These are phyloP conservation scores for Poecile atricapillus DNA, from an alignment of 2,113 vertebrate genomes.

Conservation along the genomic window DNA sequence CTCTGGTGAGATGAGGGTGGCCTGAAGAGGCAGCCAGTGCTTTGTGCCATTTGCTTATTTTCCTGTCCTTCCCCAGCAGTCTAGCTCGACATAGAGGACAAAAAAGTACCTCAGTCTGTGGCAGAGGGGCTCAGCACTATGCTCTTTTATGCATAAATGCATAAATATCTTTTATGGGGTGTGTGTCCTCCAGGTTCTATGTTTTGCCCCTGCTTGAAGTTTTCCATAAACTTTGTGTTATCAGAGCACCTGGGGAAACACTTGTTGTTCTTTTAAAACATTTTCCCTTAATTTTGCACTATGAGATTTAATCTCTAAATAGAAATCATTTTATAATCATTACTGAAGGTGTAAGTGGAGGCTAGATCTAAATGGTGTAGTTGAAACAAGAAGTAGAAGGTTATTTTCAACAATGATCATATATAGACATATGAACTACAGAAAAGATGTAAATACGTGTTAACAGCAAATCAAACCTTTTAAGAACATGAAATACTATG, in stretches of 20 bases:
- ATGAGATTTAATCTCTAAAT: neutral
- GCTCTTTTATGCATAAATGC: no score
- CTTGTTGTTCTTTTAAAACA: neutral
- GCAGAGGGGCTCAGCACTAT: neutral
- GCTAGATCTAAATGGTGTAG: neutral
- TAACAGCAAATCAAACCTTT: neutral
- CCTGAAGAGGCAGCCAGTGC: neutral
- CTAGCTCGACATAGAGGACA: accelerated
- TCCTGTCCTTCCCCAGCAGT: neutral
- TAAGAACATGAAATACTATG: neutral
- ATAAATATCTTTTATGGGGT: neutral
- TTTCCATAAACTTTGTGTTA: accelerated
- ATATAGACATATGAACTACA: neutral
- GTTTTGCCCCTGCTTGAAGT: neutral
- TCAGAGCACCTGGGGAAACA: neutral
- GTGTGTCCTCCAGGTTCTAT: neutral
- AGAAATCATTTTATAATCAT: neutral
- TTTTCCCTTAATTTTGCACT: neutral
- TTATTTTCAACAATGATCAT: neutral
- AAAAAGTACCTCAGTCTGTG: neutral
- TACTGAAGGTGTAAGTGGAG: neutral
- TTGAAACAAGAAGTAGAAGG: neutral
- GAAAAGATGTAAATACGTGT: neutral
- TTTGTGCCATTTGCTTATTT: neutral
- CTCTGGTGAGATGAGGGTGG: neutral